A percentile compares a stretch with the other conserved stretches of the same genome.
Conservation (phyloP, 2,113 vertebrate genomes). For the Butastur rufipennis region DNA sequence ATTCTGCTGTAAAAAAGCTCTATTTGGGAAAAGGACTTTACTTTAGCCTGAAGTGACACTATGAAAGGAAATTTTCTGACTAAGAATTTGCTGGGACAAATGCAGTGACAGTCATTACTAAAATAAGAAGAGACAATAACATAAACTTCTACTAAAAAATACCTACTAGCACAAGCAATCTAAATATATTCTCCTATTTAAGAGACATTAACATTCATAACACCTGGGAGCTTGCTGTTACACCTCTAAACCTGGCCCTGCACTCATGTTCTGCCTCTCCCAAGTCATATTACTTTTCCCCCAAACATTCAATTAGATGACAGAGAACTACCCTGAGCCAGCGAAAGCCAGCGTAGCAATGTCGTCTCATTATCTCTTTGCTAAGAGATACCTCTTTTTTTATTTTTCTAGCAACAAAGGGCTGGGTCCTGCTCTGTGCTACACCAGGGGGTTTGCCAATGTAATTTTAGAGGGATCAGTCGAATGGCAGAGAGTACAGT, state of each 20-base stretch:
- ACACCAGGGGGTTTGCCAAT: neutral
- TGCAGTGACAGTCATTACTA: neutral
- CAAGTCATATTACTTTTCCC: neutral
- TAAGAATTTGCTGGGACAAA: neutral
- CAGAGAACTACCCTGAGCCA: neutral
- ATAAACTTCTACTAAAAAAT: neutral
- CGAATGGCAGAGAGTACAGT: fast-evolving
- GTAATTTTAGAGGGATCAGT: neutral
- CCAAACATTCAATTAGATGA: neutral
- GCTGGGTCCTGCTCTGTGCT: neutral
- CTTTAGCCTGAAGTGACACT: constrained; percentile 2
- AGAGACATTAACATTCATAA: constrained; percentile 25
- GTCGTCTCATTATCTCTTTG: neutral
- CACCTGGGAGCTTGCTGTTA: constrained; percentile 25
- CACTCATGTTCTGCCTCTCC: neutral
- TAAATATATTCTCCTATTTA: constrained; percentile 49
- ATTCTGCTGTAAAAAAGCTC: neutral
- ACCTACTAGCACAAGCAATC: neutral
- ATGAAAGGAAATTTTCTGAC: neutral
- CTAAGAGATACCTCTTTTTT: neutral
- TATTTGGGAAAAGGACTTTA: neutral
- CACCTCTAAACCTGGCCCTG: neutral
- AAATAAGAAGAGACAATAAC: neutral
- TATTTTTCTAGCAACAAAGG: neutral
- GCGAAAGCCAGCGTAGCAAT: neutral